These are phyloP conservation scores for Siphlonurus alternatus DNA, from an alignment of 2,888 invertebrate genomes.

Conservation along the genomic window DNA sequence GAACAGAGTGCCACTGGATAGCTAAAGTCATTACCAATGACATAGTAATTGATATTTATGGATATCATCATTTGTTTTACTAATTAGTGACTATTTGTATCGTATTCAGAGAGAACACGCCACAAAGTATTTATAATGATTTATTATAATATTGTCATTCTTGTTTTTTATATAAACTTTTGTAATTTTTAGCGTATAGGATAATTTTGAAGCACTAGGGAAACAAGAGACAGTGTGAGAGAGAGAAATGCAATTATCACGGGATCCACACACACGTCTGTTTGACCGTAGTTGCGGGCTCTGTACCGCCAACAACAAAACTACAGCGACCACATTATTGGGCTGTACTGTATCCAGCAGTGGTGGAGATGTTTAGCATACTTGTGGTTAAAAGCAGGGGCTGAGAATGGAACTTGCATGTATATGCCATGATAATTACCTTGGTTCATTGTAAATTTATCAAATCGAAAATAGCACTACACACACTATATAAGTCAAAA, in stretches of 20 bases:
- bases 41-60: not conserved
- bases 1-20: not conserved
- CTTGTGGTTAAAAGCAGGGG: not conserved
- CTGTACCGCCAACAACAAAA: not conserved
- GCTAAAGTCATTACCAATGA: not conserved
- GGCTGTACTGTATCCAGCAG: not conserved
- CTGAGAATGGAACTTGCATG: not conserved
- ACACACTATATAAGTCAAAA: no score
- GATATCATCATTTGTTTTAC: not conserved
- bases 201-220: no score
- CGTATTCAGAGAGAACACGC: no score
- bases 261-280: no score
- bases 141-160: no score
- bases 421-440: not conserved
- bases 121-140: no score
- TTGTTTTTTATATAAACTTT: no score
- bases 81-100: not conserved
- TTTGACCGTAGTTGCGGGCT: no score
- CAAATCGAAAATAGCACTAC: not conserved
- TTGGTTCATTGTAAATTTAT: not conserved
- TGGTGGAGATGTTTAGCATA: not conserved
- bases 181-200: no score
- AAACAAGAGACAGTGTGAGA: no score
- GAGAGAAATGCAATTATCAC: no score
- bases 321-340: not conserved